A percentile compares a stretch with the other conserved stretches of the same genome.
Evolutionary conservation across 2,797 vertebrate genomes (phyloP).

Genomic region (Petrocephalus sullivani): DNA sequence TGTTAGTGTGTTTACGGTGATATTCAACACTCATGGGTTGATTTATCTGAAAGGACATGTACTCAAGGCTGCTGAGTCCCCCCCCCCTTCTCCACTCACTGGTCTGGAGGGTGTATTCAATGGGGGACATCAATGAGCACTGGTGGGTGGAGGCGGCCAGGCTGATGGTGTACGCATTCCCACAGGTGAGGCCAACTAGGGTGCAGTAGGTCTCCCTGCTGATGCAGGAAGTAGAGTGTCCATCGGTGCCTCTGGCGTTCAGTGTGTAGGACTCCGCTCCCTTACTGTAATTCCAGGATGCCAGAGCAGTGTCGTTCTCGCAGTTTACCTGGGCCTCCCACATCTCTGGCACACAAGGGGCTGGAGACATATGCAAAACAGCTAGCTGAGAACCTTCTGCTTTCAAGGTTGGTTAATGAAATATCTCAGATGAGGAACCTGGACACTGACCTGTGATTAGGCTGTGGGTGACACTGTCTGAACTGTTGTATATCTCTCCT

Average conservation of each 20-base stretch:
- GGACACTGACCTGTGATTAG: constrained; percentile 56
- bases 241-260: constrained; percentile 38
- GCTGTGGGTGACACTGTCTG: constrained; percentile 37
- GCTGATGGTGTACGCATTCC: constrained; percentile 56
- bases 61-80: background rate
- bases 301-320: constrained; percentile 41
- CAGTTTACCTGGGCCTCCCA: constrained; percentile 48
- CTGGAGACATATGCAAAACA: constrained; percentile 38
- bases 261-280: constrained; percentile 51
- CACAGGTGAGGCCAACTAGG: constrained; percentile 53
- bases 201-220: constrained; percentile 42
- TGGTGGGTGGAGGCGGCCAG: constrained; percentile 41
- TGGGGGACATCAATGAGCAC: constrained; percentile 39
- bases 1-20: background rate
- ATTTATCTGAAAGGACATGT: background rate
- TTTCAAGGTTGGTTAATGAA: background rate
- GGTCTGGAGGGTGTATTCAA: constrained; percentile 47
- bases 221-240: constrained; percentile 43
- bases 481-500: constrained; percentile 51
- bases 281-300: constrained; percentile 47
- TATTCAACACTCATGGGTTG: background rate
- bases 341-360: constrained; percentile 47
- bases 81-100: constrained; percentile 49
- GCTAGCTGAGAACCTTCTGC: background rate
- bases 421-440: background rate